Base-by-base conservation (phyloP, 92 coral and sea anemone species). In the Siderastrea radians region DNA sequence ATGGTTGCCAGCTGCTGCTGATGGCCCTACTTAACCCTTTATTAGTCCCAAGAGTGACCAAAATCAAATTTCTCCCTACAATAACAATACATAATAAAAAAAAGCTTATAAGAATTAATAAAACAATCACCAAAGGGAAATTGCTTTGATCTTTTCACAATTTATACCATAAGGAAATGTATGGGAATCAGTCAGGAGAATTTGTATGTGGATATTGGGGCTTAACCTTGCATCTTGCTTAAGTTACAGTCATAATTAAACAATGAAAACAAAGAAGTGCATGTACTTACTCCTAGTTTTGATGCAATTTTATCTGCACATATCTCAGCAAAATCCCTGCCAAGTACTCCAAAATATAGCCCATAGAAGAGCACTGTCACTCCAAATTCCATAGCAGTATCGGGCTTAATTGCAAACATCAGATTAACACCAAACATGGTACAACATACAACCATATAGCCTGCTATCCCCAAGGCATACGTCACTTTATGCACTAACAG, bases 251-350 rank as follows among this genome's bases (percentile, higher is more conserved):
- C 10, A 54, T 55, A 17, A 1, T 51, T 54, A 71, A 2, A 2
- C 8, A 14, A 54, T 26, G 49, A 44, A 14, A 7, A 5, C 17
- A 38, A 19, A 45, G 12, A 55, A 57, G 43, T 7, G 67, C 51
- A 60, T 9, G 50, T 69, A 94, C 99, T 95, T 80, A 98, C 99
- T 59, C 99, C 99, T 88, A 98, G 75, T 91, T 98, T 98, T 59
- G 98, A 96, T 66, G 99, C 99, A 96, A 98, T 98, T 83, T 95
- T 98, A 81, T 98, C 99, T 47, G 99, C 96, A 91, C 99, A 98
- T 46, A 98, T 98, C 85, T 98, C 99, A 10, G 99, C 99, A 98
- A 98, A 98, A 85, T 98, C 99, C 84, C 99, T 92, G 4, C 99
- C 99, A 72, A 98, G 94, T 38, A 98, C 99, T 54, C 99, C 99